A percentile compares a stretch with the other conserved stretches of the same genome.
phyloP scores from a whole-genome alignment of 53 echinoderm and acorn worm species.

The Arbacia lixula region DNA sequence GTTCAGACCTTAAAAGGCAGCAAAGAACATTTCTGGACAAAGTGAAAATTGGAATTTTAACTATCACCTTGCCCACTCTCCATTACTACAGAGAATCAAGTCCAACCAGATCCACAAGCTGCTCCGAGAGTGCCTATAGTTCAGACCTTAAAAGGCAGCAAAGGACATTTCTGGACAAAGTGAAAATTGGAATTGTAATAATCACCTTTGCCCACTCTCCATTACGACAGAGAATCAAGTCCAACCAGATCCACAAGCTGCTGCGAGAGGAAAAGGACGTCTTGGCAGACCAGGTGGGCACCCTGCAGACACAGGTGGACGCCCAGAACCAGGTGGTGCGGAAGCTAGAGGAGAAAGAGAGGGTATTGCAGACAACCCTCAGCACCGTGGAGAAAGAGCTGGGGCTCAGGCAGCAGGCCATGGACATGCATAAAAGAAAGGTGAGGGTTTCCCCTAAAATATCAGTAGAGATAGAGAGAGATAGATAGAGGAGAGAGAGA shows the following conservation, averaged over 20 bases:
- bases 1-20: no score
- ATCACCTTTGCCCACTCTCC: no score
- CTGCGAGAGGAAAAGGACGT: conserved; percentile 97
- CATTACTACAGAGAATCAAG: conserved; percentile 90
- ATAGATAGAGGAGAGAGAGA: neutral
- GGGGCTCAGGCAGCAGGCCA: conserved; percentile 75
- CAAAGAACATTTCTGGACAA: no score
- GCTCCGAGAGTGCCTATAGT: no score
- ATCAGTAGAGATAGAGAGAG: neutral
- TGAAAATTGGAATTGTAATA: no score
- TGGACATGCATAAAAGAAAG: conserved; percentile 92
- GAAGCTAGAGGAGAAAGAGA: conserved; percentile 93
- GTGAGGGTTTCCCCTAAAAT: no score
- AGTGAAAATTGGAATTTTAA: no score
- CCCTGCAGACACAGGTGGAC: conserved; percentile 97
- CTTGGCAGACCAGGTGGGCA: conserved; percentile 93
- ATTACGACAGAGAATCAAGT: conserved; percentile 85
- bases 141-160: no score
- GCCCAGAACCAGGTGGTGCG: conserved; percentile 99
- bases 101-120: conserved; percentile 94
- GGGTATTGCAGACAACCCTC: conserved; percentile 88
- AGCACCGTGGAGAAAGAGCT: conserved; percentile 91
- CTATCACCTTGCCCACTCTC: no score
- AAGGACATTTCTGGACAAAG: no score
- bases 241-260: conserved; percentile 96